These are phyloP conservation scores for Valencia hispanica DNA, from an alignment of 2,797 vertebrate species.

Conservation along the genomic window DNA sequence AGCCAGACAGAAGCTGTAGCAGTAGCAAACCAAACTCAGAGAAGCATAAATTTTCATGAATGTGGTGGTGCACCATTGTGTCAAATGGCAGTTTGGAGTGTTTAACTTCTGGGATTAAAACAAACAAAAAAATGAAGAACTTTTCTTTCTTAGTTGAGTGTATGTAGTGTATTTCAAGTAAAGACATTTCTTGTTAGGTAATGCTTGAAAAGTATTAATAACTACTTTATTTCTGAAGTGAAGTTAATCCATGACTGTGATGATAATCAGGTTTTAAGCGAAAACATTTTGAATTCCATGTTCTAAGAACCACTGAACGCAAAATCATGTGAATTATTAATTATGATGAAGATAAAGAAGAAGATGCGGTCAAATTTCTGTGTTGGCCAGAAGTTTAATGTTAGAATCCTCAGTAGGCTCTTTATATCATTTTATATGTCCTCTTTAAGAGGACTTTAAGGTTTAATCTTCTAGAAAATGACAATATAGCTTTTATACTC, in stretches of 20 bases:
- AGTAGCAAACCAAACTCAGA: background rate
- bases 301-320: background rate
- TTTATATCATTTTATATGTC: background rate
- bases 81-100: background rate
- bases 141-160: background rate
- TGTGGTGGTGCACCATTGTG: background rate
- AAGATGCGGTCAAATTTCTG: background rate
- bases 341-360: background rate
- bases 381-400: background rate
- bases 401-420: background rate
- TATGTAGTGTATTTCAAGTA: background rate
- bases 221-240: background rate
- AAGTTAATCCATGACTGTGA: background rate
- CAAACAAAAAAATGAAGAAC: background rate
- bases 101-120: too few species aligned
- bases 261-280: background rate
- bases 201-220: too few species aligned
- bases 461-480: background rate
- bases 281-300: background rate
- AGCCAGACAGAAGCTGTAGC: background rate
- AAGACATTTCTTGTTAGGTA: too few species aligned
- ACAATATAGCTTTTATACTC: background rate
- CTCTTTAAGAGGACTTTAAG: background rate
- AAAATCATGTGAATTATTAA: background rate
- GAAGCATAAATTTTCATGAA: background rate